A percentile compares a stretch with the other conserved stretches of the same genome.
These are phyloP conservation scores for Gerris buenoi DNA, from an alignment of 1,140 invertebrate species.

Conservation along the genomic window DNA sequence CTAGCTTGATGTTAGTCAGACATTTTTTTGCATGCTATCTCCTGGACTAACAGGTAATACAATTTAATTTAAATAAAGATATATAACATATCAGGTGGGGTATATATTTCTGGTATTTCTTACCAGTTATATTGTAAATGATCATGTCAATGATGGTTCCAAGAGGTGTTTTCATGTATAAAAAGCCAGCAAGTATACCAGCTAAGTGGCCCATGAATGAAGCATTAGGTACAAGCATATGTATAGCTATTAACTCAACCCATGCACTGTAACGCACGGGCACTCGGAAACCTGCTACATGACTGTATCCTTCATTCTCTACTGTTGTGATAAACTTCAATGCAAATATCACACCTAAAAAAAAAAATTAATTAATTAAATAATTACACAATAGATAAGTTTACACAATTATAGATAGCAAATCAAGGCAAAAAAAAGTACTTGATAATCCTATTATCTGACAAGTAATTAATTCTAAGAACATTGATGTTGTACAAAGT, in stretches of 20 bases:
- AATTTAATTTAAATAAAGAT: too few relatives aligned
- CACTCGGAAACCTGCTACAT: constrained; percentile 38
- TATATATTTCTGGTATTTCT: background rate
- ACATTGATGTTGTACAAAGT: too few relatives aligned
- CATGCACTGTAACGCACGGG: constrained; percentile 45
- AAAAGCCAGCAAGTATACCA: constrained; percentile 49
- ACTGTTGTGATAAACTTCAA: constrained; percentile 46
- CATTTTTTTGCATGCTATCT: too few relatives aligned
- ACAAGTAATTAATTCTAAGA: too few relatives aligned
- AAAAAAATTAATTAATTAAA: too few relatives aligned
- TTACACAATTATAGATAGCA: too few relatives aligned
- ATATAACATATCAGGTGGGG: too few relatives aligned
- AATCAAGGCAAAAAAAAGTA: too few relatives aligned
- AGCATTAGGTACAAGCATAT: constrained; percentile 43
- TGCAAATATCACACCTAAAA: constrained; percentile 41
- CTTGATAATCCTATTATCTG: too few relatives aligned
- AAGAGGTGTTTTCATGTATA: constrained; percentile 45
- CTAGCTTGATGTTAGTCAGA: too few relatives aligned
- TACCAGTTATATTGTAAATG: constrained; percentile 29
- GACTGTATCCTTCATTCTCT: constrained; percentile 31
- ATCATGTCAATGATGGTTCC: constrained; percentile 36
- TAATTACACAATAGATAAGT: too few relatives aligned
- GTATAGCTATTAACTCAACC: constrained; percentile 50
- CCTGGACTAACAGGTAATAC: too few relatives aligned
- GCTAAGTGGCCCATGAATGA: constrained; percentile 49